These are phyloP conservation scores for Nothocercus nigrocapillus DNA, from an alignment of 2,113 vertebrate genomes.

Conservation along the genomic window DNA sequence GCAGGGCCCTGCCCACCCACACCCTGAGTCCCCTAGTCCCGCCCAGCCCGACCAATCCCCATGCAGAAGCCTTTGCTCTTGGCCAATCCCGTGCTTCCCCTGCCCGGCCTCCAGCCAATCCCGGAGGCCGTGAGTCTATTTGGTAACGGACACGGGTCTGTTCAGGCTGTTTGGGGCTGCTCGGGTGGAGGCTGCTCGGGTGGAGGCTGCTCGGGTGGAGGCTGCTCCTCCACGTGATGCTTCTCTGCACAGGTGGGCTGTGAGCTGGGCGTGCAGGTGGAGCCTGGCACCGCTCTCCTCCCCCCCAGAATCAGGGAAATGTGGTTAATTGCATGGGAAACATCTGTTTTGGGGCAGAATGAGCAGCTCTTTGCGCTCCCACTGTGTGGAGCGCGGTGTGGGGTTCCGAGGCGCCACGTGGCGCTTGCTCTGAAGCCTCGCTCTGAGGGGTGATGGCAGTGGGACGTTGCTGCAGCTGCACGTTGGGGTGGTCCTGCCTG, in stretches of 20 bases:
- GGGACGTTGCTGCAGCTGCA: conserved; percentile 78
- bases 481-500: too few relatives aligned
- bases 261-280: too few relatives aligned
- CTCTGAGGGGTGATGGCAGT: conserved; percentile 83
- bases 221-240: too few relatives aligned
- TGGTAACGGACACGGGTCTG: rapidly evolving
- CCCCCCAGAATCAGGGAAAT: not conserved
- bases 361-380: not conserved
- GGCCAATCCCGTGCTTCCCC: not conserved
- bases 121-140: not conserved
- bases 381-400: conserved; percentile 14
- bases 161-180: too few relatives aligned
- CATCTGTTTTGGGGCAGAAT: not conserved
- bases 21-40: not conserved
- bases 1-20: not conserved
- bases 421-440: conserved; percentile 76
- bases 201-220: too few relatives aligned
- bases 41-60: not conserved
- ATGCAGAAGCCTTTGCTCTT: not conserved
- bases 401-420: conserved; percentile 49
- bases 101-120: not conserved
- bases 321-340: not conserved
- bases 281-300: not conserved
- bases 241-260: too few relatives aligned
- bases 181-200: too few relatives aligned